Evolutionary conservation across 2,113 vertebrate species (phyloP).

Genomic region (Thymallus thymallus): DNA sequence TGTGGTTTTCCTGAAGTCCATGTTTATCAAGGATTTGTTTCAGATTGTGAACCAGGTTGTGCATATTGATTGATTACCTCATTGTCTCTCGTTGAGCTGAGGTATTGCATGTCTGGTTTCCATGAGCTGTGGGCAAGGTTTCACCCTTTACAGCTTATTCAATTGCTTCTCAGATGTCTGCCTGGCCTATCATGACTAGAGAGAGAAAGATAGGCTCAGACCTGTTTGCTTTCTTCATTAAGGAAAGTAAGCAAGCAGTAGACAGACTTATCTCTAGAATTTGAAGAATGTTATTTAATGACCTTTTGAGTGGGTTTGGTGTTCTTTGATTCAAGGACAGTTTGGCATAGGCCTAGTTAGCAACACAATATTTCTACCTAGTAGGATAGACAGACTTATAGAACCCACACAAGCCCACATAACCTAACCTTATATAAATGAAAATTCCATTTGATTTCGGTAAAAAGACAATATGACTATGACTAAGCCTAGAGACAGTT

Average conservation of each 20-base stretch:
- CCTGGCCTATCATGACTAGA: conserved; percentile 14
- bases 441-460: too few species aligned
- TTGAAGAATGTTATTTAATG: conserved; percentile 38
- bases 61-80: conserved; percentile 31
- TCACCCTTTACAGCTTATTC: conserved; percentile 11
- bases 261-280: conserved; percentile 41
- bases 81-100: conserved; percentile 6
- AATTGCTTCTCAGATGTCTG: conserved; percentile 33
- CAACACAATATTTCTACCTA: too few species aligned
- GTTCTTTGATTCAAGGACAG: conserved; percentile 20
- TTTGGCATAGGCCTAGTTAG: too few species aligned
- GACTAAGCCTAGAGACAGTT: too few species aligned
- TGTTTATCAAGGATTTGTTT: conserved; percentile 16
- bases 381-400: background rate
- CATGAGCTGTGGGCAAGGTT: conserved; percentile 9
- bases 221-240: conserved; percentile 21
- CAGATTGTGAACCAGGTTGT: conserved; percentile 22
- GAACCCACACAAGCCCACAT: too few species aligned
- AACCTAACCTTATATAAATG: too few species aligned
- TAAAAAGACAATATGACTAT: too few species aligned
- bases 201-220: background rate
- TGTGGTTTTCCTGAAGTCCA: conserved; percentile 17
- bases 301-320: conserved; percentile 23
- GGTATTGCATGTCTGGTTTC: conserved; percentile 29
- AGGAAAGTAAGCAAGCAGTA: conserved; percentile 16